These are phyloP conservation scores for Muscidifurax raptorellus DNA, from an alignment of 1,140 invertebrate genomes.

Conservation along the genomic window DNA sequence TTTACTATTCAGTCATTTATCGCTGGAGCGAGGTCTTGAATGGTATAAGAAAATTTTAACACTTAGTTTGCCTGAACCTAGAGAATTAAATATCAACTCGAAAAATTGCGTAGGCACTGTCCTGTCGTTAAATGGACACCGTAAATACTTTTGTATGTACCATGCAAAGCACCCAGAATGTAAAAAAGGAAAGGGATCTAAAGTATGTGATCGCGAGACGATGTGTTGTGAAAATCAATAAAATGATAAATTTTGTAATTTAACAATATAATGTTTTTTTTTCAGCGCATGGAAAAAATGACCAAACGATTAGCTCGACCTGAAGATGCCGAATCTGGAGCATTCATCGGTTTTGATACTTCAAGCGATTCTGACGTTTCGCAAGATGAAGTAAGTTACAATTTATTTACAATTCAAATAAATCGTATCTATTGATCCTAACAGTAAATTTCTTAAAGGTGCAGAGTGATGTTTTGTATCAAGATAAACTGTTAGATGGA, in stretches of 20 bases:
- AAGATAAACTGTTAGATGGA: conserved; percentile 91
- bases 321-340: conserved; percentile 83
- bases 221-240: not conserved
- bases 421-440: conserved; percentile 55
- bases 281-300: conserved; percentile 80
- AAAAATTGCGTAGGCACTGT: conserved; percentile 98
- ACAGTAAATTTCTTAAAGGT: conserved; percentile 58
- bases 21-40: conserved; percentile 91
- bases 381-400: conserved; percentile 77
- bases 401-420: not conserved
- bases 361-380: conserved; percentile 82
- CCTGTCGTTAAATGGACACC: conserved; percentile 94
- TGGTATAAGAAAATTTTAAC: conserved; percentile 95
- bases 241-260: not conserved
- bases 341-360: conserved; percentile 87
- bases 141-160: conserved; percentile 99
- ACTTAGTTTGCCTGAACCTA: conserved; percentile 87
- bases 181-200: conserved; percentile 75
- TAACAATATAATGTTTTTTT: conserved; percentile 31
- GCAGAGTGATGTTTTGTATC: conserved; percentile 69
- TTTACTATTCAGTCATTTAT: conserved; percentile 94
- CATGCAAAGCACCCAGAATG: conserved; percentile 92
- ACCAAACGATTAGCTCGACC: conserved; percentile 78
- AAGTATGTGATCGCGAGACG: conserved; percentile 67
- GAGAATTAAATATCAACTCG: conserved; percentile 93